Evolutionary conservation across 2,113 vertebrate species (phyloP), one percentile per base, ranked within the genome.

Genomic region (Apeltes quadracus): DNA sequence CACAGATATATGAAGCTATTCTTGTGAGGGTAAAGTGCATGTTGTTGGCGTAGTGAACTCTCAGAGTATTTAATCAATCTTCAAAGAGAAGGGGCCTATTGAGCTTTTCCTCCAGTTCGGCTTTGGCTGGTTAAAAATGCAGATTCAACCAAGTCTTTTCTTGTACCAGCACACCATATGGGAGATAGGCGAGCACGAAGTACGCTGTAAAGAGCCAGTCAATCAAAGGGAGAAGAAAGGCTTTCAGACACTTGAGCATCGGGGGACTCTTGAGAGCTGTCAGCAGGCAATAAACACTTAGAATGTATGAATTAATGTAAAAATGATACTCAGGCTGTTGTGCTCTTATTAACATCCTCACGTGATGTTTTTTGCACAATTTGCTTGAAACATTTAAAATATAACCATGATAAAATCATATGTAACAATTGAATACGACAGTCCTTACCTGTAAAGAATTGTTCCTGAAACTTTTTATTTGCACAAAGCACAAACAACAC

Each of bases 151-250:
- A 61, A 46, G 6, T 77, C 56, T 41, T 76, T 82, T 87, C 56
- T 61, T 84, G 63, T 48, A 75, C 44, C 66, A 76, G 79, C 59
- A 53, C 86, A 78, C 72, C 91, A 92, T 92, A 92, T 92, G 91
- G 91, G 83, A 89, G 85, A 92, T 88, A 79, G 86, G 83, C 63
- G 13, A 73, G 62, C 2, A 12, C 61, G 63, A 55, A 82, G 69
- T 64, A 39, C 38, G 82, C 71, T 76, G 73, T 69, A 76, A 72
- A 72, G 72, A 79, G 29, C 51, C 74, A 71, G 76, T 87, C 82
- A 76, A 85, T 90, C 85, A 90, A 90, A 81, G 59, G 69, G 67
- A 83, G 72, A 88, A 82, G 73, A 89, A 87, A 87, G 67, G 68
- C 77, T 66, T 61, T 70, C 66, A 85, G 80, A 88, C 85, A 86